These are phyloP conservation scores for Hestina assimilis DNA, from an alignment of 1,140 invertebrate genomes.

Conservation along the genomic window DNA sequence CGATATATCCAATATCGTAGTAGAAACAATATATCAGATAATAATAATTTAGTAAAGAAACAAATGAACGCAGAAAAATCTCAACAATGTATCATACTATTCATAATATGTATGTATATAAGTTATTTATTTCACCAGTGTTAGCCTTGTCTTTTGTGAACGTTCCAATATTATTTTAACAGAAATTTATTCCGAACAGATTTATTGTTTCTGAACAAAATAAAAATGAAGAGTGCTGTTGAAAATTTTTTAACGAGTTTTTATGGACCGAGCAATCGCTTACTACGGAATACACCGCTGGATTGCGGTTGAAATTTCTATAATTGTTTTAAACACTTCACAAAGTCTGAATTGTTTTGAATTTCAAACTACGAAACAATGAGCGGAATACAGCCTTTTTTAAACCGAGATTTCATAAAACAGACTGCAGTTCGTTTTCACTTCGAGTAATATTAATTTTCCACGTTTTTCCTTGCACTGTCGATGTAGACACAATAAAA, in stretches of 20 bases:
- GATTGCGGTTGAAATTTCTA: slow-evolving; percentile 9
- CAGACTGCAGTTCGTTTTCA: slow-evolving; percentile 34
- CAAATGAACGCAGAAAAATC: too few relatives aligned
- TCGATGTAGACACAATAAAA: slow-evolving; percentile 71
- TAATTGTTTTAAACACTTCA: slow-evolving; percentile 11
- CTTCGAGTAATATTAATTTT: slow-evolving; percentile 51
- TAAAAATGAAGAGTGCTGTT: slow-evolving; percentile 3
- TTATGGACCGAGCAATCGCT: slow-evolving; percentile 2
- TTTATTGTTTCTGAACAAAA: not conserved
- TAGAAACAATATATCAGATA: too few relatives aligned
- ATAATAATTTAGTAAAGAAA: too few relatives aligned
- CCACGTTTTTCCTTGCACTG: slow-evolving; percentile 58
- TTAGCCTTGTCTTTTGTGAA: too few relatives aligned
- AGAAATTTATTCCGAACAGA: too few relatives aligned
- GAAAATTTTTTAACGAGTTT: slow-evolving; percentile 7
- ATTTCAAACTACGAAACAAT: slow-evolving; percentile 12
- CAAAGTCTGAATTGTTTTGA: slow-evolving; percentile 9
- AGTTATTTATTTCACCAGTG: too few relatives aligned
- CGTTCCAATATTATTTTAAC: too few relatives aligned
- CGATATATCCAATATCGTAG: too few relatives aligned
- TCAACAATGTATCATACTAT: too few relatives aligned
- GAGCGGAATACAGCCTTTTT: not conserved
- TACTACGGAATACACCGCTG: not conserved
- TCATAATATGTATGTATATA: too few relatives aligned
- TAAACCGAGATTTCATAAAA: slow-evolving; percentile 9